Conservation (phyloP, 2,113 vertebrate species). For the Fulmarus glacialis region DNA sequence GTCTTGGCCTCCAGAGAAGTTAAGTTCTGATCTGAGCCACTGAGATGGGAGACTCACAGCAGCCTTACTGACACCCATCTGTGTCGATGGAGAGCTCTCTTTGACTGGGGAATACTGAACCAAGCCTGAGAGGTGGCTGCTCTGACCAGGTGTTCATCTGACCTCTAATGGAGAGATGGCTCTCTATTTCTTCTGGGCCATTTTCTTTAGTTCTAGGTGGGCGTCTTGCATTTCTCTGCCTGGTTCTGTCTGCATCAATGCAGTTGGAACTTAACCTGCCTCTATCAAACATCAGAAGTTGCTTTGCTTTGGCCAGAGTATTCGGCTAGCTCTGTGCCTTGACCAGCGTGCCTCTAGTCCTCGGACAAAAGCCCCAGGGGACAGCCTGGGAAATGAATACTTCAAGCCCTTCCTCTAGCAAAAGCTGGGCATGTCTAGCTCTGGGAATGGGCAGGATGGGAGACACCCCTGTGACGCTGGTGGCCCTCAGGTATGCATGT, state of each 20-base stretch:
- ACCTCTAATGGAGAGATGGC: neutral
- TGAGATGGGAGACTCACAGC: neutral
- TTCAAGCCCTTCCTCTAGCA: neutral
- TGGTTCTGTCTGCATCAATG: neutral
- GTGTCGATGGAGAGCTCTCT: neutral
- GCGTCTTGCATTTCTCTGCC: neutral
- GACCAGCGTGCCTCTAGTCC: neutral
- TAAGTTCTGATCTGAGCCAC: neutral
- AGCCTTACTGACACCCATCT: neutral
- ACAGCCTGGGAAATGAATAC: neutral
- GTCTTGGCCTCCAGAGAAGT: neutral
- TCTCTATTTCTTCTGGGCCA: neutral
- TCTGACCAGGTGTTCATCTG: neutral
- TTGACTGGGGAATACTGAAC: neutral
- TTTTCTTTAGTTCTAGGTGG: neutral
- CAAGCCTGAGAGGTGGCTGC: neutral
- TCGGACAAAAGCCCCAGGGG: neutral
- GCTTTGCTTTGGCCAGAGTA: neutral
- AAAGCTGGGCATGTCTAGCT: neutral
- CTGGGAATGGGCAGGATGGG: neutral
- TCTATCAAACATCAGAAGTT: neutral
- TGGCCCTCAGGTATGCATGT: fast-evolving
- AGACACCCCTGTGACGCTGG: neutral
- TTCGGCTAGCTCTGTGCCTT: neutral
- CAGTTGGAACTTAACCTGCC: neutral